Conservation (phyloP, 1,140 invertebrate genomes). For the Sinella curviseta region DNA sequence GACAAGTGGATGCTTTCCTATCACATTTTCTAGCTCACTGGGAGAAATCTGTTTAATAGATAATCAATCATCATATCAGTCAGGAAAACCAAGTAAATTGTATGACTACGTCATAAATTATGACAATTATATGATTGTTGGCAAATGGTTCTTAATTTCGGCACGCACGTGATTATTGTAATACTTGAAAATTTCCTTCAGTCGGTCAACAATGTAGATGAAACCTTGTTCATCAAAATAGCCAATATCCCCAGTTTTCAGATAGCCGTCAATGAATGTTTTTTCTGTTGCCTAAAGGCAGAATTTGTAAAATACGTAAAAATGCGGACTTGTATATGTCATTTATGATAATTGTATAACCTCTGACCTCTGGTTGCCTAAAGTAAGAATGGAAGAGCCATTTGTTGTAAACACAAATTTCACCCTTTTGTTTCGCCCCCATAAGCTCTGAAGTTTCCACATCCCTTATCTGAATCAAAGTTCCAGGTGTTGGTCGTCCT, state of each 20-base stretch:
- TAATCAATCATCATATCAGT: neutral
- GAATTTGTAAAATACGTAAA: conserved; percentile 49
- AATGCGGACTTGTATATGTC: conserved; percentile 51
- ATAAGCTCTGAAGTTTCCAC: conserved; percentile 19
- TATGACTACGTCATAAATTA: conserved; percentile 52
- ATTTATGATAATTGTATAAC: conserved; percentile 48
- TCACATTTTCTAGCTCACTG: conserved; percentile 32
- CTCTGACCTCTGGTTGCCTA: conserved; percentile 15
- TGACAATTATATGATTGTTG: conserved; percentile 50
- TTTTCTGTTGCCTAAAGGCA: conserved; percentile 42
- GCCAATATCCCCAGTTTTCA: conserved; percentile 53
- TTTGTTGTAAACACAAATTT: conserved; percentile 29
- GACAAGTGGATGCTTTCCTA: conserved; percentile 54
- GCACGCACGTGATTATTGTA: conserved; percentile 45
- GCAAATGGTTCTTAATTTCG: neutral
- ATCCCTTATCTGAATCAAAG: conserved; percentile 22
- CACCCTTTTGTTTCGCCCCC: conserved; percentile 26
- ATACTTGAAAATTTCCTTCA: conserved; percentile 54
- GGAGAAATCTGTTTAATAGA: conserved; percentile 15
- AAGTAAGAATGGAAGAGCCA: conserved; percentile 15
- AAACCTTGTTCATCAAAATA: conserved; percentile 51
- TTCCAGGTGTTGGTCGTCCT: conserved; percentile 27
- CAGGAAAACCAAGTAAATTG: conserved; percentile 29
- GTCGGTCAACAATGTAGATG: conserved; percentile 52
- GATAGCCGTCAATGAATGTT: conserved; percentile 49